Evolutionary conservation across 1,140 invertebrate species (phyloP).

Genomic region (Sesamia nonagrioides): DNA sequence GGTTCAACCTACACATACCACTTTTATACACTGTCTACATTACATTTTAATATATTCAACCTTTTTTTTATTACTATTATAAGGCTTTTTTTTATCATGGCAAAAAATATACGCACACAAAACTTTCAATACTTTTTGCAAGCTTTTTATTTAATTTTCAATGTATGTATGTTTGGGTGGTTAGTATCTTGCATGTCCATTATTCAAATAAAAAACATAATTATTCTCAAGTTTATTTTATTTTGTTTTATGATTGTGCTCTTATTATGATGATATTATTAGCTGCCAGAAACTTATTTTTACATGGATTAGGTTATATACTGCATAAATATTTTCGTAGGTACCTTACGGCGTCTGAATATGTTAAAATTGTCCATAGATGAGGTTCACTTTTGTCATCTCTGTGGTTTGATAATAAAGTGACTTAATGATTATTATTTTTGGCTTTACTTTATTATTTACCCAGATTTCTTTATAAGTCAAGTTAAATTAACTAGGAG

Average conservation of each 20-base stretch:
- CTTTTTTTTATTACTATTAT: background rate
- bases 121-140: background rate
- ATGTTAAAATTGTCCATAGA: slow-evolving; percentile 75
- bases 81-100: background rate
- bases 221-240: background rate
- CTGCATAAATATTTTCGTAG: slow-evolving; percentile 28
- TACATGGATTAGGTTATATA: background rate
- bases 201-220: no score
- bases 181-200: no score
- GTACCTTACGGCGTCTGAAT: slow-evolving; percentile 41
- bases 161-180: no score
- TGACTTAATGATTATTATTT: slow-evolving; percentile 75
- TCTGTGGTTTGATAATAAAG: slow-evolving; percentile 85
- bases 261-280: background rate
- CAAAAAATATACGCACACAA: background rate
- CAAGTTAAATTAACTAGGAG: no score
- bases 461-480: background rate
- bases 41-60: background rate
- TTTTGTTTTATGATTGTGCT: background rate
- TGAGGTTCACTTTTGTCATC: slow-evolving; percentile 83
- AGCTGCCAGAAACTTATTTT: background rate
- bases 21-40: no score
- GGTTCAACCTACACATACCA: no score
- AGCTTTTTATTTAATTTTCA: background rate
- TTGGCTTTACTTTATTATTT: slow-evolving; percentile 65